Evolutionary conservation across 2,888 invertebrate genomes (phyloP).

Genomic region (Gortyna flavago): DNA sequence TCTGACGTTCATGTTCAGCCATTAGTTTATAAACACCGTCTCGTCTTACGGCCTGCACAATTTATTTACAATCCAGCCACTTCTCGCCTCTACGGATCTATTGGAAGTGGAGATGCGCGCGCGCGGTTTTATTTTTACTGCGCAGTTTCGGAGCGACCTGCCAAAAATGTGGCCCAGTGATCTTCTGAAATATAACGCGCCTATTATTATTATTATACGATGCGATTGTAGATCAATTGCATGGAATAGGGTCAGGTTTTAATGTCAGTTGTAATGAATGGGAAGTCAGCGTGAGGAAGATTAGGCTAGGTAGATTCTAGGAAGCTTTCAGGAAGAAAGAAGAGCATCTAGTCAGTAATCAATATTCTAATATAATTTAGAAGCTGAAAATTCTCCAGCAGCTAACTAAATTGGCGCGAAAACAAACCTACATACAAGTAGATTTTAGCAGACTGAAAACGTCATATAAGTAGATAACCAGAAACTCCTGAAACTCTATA

Average conservation of each 20-base stretch:
- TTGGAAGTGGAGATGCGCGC: slow-evolving; percentile 62
- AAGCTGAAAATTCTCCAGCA: background rate
- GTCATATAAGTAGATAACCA: background rate
- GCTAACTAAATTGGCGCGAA: background rate
- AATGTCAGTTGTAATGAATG: slow-evolving; percentile 21
- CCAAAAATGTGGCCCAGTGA: slow-evolving; percentile 87
- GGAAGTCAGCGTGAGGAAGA: background rate
- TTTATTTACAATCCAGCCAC: slow-evolving; percentile 50
- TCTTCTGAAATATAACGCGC: slow-evolving; percentile 75
- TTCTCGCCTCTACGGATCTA: slow-evolving; percentile 60
- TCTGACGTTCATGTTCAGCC: background rate
- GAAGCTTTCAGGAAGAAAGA: background rate
- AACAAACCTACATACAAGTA: background rate
- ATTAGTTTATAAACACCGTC: slow-evolving; percentile 10
- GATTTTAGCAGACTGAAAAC: background rate
- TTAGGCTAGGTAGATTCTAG: too few species aligned
- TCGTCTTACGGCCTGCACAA: slow-evolving; percentile 38
- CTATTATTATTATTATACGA: slow-evolving; percentile 66
- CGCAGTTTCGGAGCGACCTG: slow-evolving; percentile 78
- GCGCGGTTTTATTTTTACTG: slow-evolving; percentile 69
- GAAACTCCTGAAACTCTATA: background rate
- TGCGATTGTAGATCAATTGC: slow-evolving; percentile 49
- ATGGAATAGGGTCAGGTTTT: slow-evolving; percentile 38
- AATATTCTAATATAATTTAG: background rate
- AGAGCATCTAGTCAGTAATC: too few species aligned